phyloP scores from a whole-genome alignment of 1,140 invertebrate genomes.

The Coboldia fuscipes region DNA sequence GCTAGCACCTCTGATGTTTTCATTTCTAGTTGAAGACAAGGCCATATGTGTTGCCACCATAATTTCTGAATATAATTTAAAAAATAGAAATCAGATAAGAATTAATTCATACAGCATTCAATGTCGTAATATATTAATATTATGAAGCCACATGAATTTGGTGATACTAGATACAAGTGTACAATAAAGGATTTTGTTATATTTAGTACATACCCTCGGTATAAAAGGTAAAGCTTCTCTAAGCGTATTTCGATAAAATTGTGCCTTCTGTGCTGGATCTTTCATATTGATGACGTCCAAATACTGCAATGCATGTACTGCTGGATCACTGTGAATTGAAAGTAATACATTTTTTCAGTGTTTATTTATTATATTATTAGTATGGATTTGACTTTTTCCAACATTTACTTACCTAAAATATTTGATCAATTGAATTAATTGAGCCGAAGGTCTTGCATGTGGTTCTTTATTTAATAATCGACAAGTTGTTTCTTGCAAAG shows the following conservation, averaged over 20 bases:
- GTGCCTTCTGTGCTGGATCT: conserved; percentile 64
- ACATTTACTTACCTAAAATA: conserved; percentile 57
- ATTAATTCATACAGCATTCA: background rate
- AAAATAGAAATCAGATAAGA: background rate
- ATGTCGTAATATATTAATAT: background rate
- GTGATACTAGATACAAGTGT: background rate
- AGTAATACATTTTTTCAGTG: conserved; percentile 5
- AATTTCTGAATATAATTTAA: conserved; percentile 50
- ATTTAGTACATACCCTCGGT: conserved; percentile 49
- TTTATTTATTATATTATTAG: background rate
- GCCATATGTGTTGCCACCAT: conserved; percentile 87
- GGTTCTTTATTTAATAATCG: conserved; percentile 62
- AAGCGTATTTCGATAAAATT: conserved; percentile 72
- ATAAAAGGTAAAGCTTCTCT: conserved; percentile 72
- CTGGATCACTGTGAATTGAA: conserved; percentile 50
- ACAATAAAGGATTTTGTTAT: background rate
- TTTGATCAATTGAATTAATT: conserved; percentile 66
- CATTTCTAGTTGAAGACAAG: conserved; percentile 67
- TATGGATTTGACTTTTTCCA: background rate
- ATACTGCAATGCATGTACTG: conserved; percentile 74
- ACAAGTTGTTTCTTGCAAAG: conserved; percentile 69
- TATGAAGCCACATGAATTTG: background rate
- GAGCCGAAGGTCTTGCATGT: conserved; percentile 61
- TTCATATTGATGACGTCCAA: conserved; percentile 86
- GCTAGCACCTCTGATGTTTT: conserved; percentile 67